Evolutionary conservation across 2,113 vertebrate species (phyloP).

Genomic region (Felis chaus): DNA sequence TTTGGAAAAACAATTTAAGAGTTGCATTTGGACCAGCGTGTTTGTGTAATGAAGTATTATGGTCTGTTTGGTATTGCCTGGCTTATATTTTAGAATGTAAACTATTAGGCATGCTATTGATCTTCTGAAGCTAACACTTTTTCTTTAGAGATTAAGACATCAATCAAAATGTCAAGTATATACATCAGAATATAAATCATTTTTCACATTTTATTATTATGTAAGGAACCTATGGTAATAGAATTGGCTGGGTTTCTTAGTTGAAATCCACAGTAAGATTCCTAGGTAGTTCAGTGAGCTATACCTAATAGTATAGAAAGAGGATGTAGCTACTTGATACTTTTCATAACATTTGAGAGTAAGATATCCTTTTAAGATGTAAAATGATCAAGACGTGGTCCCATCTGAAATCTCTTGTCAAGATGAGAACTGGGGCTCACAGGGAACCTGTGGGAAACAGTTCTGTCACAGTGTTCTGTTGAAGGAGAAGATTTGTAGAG

Average conservation of each 20-base stretch:
- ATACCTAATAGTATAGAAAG: not conserved
- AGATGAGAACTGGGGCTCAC: not conserved
- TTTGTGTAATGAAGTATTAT: not conserved
- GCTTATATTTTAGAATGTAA: not conserved
- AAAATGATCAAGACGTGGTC: not conserved
- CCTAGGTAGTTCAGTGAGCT: not conserved
- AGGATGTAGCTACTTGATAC: not conserved
- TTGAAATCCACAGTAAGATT: not conserved
- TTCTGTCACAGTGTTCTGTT: not conserved
- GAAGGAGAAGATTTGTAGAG: not conserved
- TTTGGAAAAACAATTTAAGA: not conserved
- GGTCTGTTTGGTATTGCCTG: not conserved
- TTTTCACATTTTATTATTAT: constrained; percentile 7
- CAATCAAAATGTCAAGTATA: not conserved
- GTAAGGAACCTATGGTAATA: not conserved
- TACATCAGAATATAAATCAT: not conserved
- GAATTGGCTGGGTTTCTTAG: not conserved
- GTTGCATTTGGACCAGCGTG: not conserved
- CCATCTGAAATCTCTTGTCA: constrained; percentile 1
- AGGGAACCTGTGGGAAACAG: not conserved
- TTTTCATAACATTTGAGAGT: not conserved
- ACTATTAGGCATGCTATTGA: not conserved
- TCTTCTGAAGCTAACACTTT: not conserved
- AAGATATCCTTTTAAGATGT: not conserved
- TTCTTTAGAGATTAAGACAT: not conserved